These are phyloP conservation scores for Hyppa rectilinea DNA, from an alignment of 2,888 invertebrate species.

Conservation along the genomic window DNA sequence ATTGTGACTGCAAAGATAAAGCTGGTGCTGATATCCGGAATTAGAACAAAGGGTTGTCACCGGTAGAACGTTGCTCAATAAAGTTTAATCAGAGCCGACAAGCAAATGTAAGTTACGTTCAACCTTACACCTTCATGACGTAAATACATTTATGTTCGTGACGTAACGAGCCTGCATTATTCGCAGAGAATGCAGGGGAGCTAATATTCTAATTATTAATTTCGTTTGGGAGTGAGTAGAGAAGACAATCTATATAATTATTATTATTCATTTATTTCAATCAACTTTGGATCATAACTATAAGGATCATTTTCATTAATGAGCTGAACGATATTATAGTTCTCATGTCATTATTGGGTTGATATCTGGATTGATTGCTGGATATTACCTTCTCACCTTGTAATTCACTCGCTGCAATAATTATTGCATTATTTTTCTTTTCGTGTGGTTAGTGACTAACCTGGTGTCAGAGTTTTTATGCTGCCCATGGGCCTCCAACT, in stretches of 20 bases:
- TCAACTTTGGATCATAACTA: too few relatives aligned
- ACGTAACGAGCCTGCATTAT: constrained; percentile 54
- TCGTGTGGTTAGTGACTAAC: too few relatives aligned
- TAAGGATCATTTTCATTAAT: background rate
- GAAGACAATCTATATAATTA: too few relatives aligned
- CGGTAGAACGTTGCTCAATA: constrained; percentile 81
- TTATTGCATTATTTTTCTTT: too few relatives aligned
- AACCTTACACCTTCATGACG: constrained; percentile 61
- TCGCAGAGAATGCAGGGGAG: constrained; percentile 33
- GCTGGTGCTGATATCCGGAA: constrained; percentile 74
- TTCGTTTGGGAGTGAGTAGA: background rate
- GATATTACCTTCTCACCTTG: background rate
- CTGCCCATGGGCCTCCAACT: too few relatives aligned
- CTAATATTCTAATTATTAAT: constrained; percentile 40
- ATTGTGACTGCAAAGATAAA: constrained; percentile 42
- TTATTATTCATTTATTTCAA: too few relatives aligned
- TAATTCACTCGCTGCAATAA: background rate
- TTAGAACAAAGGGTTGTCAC: constrained; percentile 86
- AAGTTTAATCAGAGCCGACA: constrained; percentile 82
- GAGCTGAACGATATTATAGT: background rate
- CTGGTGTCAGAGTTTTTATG: too few relatives aligned
- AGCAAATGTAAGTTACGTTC: constrained; percentile 73
- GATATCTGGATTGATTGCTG: too few relatives aligned
- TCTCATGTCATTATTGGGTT: background rate
- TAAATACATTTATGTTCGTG: constrained; percentile 52